Percentiles rank a stretch among this genome's conserved stretches.
These are phyloP conservation scores for Dione juno DNA, from an alignment of 2,888 invertebrate species.

Conservation along the genomic window DNA sequence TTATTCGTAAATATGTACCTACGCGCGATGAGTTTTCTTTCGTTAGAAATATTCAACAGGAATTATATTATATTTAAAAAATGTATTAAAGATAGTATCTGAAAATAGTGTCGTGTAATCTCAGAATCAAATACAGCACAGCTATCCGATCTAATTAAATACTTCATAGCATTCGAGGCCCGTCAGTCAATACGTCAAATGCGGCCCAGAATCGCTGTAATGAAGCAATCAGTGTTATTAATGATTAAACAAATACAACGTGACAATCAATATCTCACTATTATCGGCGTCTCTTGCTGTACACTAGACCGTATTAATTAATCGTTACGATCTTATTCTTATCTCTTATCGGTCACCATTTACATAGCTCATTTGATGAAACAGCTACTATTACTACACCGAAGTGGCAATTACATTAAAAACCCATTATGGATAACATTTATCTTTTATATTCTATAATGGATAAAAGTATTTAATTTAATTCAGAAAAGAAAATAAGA, in stretches of 20 bases:
- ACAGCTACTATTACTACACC: not conserved
- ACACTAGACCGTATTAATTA: slow-evolving; percentile 34
- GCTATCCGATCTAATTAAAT: slow-evolving; percentile 26
- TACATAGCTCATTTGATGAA: slow-evolving; percentile 10
- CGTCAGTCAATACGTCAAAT: slow-evolving; percentile 44
- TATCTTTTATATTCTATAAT: too few species aligned
- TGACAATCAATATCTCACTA: slow-evolving; percentile 46
- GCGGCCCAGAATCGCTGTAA: slow-evolving; percentile 49
- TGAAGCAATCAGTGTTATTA: slow-evolving; percentile 46
- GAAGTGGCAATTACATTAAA: not conserved
- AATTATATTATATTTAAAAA: not conserved
- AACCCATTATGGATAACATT: too few species aligned
- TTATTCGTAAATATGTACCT: too few species aligned
- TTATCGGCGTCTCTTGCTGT: slow-evolving; percentile 35
- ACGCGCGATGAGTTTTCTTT: too few species aligned
- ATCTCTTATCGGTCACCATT: slow-evolving; percentile 35
- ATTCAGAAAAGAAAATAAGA: not conserved
- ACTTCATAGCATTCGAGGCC: slow-evolving; percentile 30
- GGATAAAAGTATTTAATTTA: too few species aligned
- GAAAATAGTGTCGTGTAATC: not conserved
- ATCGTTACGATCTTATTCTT: slow-evolving; percentile 36
- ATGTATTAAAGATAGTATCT: not conserved
- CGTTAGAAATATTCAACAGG: too few species aligned
- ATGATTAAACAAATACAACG: slow-evolving; percentile 46
- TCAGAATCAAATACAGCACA: slow-evolving; percentile 9